Evolutionary conservation across 2,797 vertebrate species (phyloP), one percentile per base, ranked within the genome.

Genomic region (Neosalanx taihuensis): DNA sequence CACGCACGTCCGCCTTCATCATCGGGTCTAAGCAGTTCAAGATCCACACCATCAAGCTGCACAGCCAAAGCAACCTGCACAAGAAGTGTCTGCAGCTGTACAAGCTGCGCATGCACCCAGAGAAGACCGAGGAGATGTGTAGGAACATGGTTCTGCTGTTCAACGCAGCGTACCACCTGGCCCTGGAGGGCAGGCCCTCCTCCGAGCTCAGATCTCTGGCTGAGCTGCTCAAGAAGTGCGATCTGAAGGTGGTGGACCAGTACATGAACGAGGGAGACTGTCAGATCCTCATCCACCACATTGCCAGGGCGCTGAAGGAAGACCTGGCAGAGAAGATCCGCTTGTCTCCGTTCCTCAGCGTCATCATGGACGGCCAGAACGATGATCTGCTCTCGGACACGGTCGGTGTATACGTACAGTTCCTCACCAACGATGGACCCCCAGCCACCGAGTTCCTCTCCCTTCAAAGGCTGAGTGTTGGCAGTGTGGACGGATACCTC

Each of bases 1-100:
- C 97, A 0, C 93, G 97, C 81, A 98, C 96, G 7, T 99, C 96
- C 0, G 97, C 97, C 79, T 99, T 99, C 78, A 99, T 99, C 79
- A 93, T 98, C 1, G 97, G 97, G 81, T 99, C 97, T 71, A 98
- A 97, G 85, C 97, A 99, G 89, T 99, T 99, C 82, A 99, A 99
- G 89, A 98, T 99, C 86, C 97, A 99, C 89, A 99, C 97, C 0
- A 98, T 99, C 87, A 99, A 99, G 72, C 94, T 99, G 59, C 97
- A 99, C 83, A 98, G 96, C 88, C 97, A 99, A 92, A 99, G 97
- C 89, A 99, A 99, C 90, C 94, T 98, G 72, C 97, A 99, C 82
- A 99, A 98, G 92, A 99, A 99, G 90, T 98, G 97, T 85, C 92
- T 99, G 90, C 97, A 99, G 92, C 94, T 99, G 31, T 99, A 98